Conservation (phyloP, 2,113 vertebrate genomes). For the Rhabdornis inornatus region DNA sequence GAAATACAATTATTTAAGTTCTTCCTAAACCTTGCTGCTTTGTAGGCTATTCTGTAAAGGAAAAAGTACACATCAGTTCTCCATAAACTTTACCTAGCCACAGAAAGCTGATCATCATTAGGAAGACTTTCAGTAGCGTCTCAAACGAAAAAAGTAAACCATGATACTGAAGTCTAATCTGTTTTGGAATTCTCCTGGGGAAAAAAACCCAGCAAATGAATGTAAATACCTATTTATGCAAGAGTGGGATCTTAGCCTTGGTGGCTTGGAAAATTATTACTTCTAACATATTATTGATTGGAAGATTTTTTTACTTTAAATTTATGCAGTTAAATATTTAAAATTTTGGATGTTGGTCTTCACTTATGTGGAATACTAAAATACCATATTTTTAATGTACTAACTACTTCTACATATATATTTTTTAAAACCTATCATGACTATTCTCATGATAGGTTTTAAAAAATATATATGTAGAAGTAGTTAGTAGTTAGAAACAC, state of each 20-base stretch:
- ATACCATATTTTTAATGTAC: neutral
- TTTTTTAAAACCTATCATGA: neutral
- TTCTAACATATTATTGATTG: neutral
- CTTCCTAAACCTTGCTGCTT: neutral
- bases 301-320: neutral
- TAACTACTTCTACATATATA: neutral
- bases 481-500: no score
- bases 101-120: neutral
- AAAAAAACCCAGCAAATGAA: neutral
- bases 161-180: neutral
- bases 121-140: neutral
- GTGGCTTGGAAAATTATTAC: neutral
- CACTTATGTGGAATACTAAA: neutral
- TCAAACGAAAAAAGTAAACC: neutral
- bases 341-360: neutral
- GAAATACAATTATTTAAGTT: neutral
- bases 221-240: neutral
- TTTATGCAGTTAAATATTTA: neutral
- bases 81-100: neutral
- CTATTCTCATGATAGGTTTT: no score
- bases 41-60: neutral
- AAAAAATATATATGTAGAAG: no score
- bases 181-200: neutral
- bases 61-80: neutral
- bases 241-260: neutral